Conservation (phyloP, 2,113 vertebrate species). For the Gnathonemus longibarbis region DNA sequence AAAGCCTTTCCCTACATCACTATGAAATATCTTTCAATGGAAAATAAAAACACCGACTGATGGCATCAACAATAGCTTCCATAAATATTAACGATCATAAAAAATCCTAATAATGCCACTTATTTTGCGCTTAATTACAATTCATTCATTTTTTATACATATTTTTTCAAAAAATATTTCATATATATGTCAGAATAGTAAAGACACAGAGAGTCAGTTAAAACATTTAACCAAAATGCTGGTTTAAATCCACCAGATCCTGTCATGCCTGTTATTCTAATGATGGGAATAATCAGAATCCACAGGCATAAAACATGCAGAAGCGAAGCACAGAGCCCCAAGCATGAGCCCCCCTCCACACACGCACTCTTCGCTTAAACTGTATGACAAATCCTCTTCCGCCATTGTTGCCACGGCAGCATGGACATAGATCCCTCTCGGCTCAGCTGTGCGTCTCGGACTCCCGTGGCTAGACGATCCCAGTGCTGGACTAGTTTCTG, state of each 20-base stretch:
- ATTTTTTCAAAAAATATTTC: neutral
- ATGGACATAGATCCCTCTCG: neutral
- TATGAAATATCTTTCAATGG: neutral
- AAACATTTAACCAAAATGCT: neutral
- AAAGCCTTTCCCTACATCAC: neutral
- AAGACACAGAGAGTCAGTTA: neutral
- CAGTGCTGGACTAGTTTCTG: neutral
- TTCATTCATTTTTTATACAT: neutral
- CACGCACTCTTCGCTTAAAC: neutral
- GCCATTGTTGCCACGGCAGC: conserved; percentile 14
- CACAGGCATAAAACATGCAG: neutral
- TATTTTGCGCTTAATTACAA: neutral
- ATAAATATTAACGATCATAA: neutral
- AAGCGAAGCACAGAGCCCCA: neutral
- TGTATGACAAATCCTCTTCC: neutral
- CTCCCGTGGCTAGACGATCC: neutral
- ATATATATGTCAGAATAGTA: neutral
- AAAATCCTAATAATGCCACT: neutral
- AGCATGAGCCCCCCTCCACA: neutral
- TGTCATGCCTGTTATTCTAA: neutral
- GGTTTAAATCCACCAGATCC: neutral
- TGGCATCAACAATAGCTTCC: neutral
- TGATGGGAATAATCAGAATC: neutral
- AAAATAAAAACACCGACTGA: neutral
- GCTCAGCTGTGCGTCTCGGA: neutral